Percentiles rank a stretch among this genome's conserved stretches.
Evolutionary conservation across 2,888 invertebrate species (phyloP).

Genomic region (Podotricha telesiphe): DNA sequence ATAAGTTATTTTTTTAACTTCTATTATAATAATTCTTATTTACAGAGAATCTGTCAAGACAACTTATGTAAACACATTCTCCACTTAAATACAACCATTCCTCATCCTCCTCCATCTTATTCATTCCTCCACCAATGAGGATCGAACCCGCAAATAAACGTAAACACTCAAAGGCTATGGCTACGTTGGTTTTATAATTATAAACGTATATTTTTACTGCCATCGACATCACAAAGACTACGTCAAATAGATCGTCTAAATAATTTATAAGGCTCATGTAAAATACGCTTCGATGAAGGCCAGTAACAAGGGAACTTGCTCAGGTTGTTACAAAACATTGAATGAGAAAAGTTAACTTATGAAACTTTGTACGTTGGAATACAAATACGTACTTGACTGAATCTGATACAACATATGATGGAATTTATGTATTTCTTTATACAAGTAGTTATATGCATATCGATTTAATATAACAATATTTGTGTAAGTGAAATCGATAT

Average conservation of each 20-base stretch:
- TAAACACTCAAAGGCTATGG: background rate
- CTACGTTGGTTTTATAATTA: background rate
- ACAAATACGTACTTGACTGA: slow-evolving; percentile 35
- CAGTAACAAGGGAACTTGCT: slow-evolving; percentile 42
- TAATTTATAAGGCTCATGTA: slow-evolving; percentile 34
- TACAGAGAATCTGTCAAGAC: too few relatives aligned
- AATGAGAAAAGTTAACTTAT: slow-evolving; percentile 50
- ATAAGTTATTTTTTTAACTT: too few relatives aligned
- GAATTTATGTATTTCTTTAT: background rate
- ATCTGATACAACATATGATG: slow-evolving; percentile 1
- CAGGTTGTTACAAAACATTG: slow-evolving; percentile 45
- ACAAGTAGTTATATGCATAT: too few relatives aligned
- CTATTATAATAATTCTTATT: too few relatives aligned
- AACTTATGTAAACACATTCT: too few relatives aligned
- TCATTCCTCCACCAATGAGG: too few relatives aligned
- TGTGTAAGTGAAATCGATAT: too few relatives aligned
- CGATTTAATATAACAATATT: too few relatives aligned
- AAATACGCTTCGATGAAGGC: slow-evolving; percentile 36
- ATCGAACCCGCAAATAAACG: too few relatives aligned
- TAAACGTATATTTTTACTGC: background rate
- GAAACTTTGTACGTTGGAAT: slow-evolving; percentile 48
- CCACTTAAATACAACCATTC: too few relatives aligned
- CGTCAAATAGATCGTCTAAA: slow-evolving; percentile 20
- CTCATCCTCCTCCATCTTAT: too few relatives aligned
- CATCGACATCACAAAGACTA: slow-evolving; percentile 10